phyloP scores from a whole-genome alignment of 92 coral and sea anemone genomes.

The Blastomussa wellsi region DNA sequence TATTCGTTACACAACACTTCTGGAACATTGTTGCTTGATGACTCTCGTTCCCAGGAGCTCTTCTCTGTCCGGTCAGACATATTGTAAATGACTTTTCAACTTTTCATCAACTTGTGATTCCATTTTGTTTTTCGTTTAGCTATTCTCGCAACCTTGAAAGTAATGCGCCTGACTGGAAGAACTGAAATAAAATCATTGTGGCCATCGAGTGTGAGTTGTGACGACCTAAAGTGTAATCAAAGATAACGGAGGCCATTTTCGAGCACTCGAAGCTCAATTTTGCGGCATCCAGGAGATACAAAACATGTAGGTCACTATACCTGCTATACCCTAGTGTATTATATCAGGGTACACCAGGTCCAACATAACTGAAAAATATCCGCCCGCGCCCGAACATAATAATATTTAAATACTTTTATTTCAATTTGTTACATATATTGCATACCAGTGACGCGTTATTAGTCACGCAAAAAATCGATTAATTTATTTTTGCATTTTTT shows the following conservation, averaged over 20 bases:
- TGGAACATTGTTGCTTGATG: background rate
- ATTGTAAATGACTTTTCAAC: background rate
- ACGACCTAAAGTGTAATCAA: too few species aligned
- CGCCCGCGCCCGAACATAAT: background rate
- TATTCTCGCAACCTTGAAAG: too few species aligned
- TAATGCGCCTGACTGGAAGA: too few species aligned
- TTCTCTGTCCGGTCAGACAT: background rate
- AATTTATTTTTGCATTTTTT: slow-evolving; percentile 8
- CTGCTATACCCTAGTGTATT: too few species aligned
- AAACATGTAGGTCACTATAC: too few species aligned
- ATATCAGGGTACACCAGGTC: too few species aligned
- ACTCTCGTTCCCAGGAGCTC: background rate
- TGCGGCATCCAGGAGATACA: too few species aligned
- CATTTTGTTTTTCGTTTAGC: background rate
- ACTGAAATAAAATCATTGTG: too few species aligned
- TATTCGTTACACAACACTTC: background rate
- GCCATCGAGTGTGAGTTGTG: too few species aligned
- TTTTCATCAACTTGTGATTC: background rate
- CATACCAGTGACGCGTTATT: background rate
- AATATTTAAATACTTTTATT: background rate
- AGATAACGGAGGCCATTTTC: too few species aligned
- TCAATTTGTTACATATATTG: background rate
- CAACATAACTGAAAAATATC: too few species aligned
- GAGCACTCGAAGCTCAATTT: too few species aligned
- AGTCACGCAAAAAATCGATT: slow-evolving; percentile 1